Base-by-base conservation (phyloP, 1,140 invertebrate species). In the Aphaenogaster rudis region DNA sequence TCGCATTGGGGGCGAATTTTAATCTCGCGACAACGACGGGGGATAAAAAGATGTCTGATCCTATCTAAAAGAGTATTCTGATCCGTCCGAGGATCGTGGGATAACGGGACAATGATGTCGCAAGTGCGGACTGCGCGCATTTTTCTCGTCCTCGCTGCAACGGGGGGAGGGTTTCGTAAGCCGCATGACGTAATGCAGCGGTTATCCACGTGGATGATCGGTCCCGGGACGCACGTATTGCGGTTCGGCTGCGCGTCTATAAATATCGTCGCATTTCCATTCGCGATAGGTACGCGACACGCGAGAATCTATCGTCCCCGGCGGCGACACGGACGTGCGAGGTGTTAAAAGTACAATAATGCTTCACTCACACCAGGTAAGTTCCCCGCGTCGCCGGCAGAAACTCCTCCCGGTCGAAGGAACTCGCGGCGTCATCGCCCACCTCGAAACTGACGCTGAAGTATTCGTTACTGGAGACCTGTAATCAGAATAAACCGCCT, bases 401-500 rank as follows among this genome's bases (percentile, higher is more conserved):
- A 93, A 97, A 97, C 94, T 97, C 96, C 90, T 97, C 96, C 8
- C 96, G 96, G 84, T 97, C 95, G 72, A 95, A 88, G 5, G 94
- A 90, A 69, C 95, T 90, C 88, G 95, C 92, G 87, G 95, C 92
- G 86, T 96, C 96, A 17, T 96, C 96, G 5, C 96, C 95, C 33
- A 96, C 95, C 92, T 97, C 97, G 93, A 97, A 97, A 93, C 96
- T 97, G 71, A 98, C 96, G 87, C 97, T 97, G 94, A 97, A 98
- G 93, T 97, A 97, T 91, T 97, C 97, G 69, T 97, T 97, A 94
- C 97, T 97, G 61, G 97, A 97, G 93, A 97, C 97, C 97, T 97
- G 94, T 45, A 95, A 94, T 39, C 64, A 59, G 76, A 86, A 57
- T 50, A 11, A 79, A 52, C 15, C 42, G 11, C 5, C n/a, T 28